Conservation (phyloP, 2,888 invertebrate genomes). For the Tolmerus cingulatus region DNA sequence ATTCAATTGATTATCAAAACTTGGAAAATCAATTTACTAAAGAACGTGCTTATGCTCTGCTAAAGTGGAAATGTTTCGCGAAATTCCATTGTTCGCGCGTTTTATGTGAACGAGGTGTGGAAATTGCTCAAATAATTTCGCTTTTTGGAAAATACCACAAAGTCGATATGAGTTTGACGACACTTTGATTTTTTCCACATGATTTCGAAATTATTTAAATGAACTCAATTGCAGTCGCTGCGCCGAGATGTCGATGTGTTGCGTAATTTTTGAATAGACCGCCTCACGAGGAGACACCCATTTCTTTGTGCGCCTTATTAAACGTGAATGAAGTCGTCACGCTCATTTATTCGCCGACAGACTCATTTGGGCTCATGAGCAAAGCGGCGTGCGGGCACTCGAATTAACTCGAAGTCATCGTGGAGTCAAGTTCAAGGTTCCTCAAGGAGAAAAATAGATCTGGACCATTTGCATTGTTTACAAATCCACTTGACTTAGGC, state of each 20-base stretch:
- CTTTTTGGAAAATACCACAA: not conserved
- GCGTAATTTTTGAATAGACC: not conserved
- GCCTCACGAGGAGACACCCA: not conserved
- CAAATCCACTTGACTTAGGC: not conserved
- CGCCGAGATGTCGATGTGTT: not conserved
- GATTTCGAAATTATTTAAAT: not conserved
- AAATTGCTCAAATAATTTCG: not conserved
- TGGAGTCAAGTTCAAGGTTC: constrained; percentile 25
- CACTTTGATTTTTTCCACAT: not conserved
- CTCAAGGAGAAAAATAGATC: not conserved
- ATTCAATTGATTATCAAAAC: not conserved
- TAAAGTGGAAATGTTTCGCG: not conserved
- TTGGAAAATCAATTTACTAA: not conserved
- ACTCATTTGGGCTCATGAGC: constrained; percentile 1
- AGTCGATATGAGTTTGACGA: not conserved
- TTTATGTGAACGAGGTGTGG: not conserved
- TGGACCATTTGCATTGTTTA: not conserved
- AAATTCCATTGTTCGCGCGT: not conserved
- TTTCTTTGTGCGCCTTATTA: not conserved
- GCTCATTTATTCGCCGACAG: not conserved
- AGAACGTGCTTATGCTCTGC: not conserved
- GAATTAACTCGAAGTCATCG: not conserved
- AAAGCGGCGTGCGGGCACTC: not conserved
- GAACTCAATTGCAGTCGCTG: not conserved
- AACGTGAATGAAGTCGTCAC: not conserved